Evolutionary conservation across 1,140 invertebrate genomes (phyloP).

Genomic region (Antheraea pernyi): DNA sequence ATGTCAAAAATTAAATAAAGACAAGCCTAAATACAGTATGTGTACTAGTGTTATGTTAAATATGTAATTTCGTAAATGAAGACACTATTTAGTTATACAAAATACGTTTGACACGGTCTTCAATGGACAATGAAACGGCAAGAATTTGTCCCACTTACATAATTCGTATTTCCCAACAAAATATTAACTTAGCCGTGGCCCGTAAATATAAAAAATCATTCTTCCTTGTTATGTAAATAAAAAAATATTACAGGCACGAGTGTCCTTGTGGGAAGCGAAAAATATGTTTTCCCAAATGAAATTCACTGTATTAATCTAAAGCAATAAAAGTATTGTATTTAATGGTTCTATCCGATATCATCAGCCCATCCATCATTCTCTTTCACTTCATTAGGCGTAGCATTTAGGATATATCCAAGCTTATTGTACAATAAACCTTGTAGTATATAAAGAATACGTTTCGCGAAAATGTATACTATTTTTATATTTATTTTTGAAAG

Average conservation of each 20-base stretch:
- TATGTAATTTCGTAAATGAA: neutral
- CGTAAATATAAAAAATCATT: slow-evolving; percentile 13
- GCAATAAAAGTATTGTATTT: slow-evolving; percentile 14
- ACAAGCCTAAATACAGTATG: no score
- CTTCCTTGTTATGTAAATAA: slow-evolving; percentile 10
- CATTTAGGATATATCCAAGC: slow-evolving; percentile 3
- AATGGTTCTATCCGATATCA: slow-evolving; percentile 11
- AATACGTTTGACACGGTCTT: slow-evolving; percentile 1
- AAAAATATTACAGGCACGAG: slow-evolving; percentile 1
- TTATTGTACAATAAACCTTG: neutral
- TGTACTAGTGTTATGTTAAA: neutral
- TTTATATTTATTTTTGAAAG: slow-evolving; percentile 2
- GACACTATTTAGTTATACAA: neutral
- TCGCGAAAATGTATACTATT: neutral
- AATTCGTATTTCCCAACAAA: slow-evolving; percentile 21
- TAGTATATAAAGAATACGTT: neutral
- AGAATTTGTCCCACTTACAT: slow-evolving; percentile 56
- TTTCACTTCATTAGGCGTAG: slow-evolving; percentile 60
- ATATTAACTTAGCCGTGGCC: neutral
- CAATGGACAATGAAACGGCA: slow-evolving; percentile 49
- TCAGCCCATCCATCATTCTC: slow-evolving; percentile 59
- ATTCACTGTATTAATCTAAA: slow-evolving; percentile 15
- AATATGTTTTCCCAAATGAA: slow-evolving; percentile 26
- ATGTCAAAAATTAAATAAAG: no score
- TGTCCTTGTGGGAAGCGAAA: slow-evolving; percentile 10